Percentiles rank a stretch among this genome's conserved stretches.
Conservation (phyloP, 2,888 invertebrate genomes). For the Theodoxus fluviatilis region DNA sequence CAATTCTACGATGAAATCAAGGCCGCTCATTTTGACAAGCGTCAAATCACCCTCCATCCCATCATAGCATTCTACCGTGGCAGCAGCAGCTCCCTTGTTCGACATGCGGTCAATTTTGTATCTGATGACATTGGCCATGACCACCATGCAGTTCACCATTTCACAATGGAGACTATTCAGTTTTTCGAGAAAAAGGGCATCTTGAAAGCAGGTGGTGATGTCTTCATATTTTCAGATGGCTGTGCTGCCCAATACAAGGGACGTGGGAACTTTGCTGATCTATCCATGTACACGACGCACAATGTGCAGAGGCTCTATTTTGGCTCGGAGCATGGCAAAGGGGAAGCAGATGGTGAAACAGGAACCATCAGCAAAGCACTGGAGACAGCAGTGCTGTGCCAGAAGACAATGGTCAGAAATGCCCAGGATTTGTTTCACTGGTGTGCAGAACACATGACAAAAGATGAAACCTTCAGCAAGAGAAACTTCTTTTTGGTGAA, state of each 20-base stretch:
- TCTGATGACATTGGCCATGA: conserved; percentile 23
- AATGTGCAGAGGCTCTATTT: conserved; percentile 1
- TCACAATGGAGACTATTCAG: not conserved
- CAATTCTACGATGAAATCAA: conserved; percentile 10
- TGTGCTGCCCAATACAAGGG: conserved; percentile 22
- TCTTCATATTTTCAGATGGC: conserved; percentile 17
- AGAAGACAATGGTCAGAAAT: not conserved
- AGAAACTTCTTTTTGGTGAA: not conserved
- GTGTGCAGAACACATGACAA: not conserved
- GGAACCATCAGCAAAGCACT: conserved; percentile 16
- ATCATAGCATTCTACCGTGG: not conserved
- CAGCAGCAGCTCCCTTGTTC: not conserved
- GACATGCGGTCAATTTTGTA: conserved; percentile 6
- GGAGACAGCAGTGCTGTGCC: conserved; percentile 4
- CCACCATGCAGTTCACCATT: conserved; percentile 14
- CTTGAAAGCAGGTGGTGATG: not conserved
- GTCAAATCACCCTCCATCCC: conserved; percentile 23
- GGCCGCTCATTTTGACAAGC: conserved; percentile 6
- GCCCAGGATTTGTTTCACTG: not conserved
- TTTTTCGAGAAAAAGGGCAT: not conserved
- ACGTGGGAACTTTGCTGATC: not conserved
- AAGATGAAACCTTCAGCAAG: not conserved
- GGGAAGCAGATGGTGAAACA: conserved; percentile 26
- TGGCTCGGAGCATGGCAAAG: conserved; percentile 25
- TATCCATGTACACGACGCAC: not conserved